Evolutionary conservation across 2,113 vertebrate genomes (phyloP).

Genomic region (Hucho hucho): DNA sequence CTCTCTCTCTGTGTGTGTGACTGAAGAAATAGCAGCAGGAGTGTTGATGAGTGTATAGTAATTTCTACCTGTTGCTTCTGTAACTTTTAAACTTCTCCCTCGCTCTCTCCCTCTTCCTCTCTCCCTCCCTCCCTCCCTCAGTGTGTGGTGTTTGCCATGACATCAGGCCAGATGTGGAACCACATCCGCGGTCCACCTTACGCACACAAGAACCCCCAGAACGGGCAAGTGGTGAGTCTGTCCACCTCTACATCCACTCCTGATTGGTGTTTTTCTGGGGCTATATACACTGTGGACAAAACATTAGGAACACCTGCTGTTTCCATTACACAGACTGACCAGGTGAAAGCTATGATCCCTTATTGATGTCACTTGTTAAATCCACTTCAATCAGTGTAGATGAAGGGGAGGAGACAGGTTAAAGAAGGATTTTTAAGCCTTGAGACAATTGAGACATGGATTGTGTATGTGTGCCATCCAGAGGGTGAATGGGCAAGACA

Average conservation of each 20-base stretch:
- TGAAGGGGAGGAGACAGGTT: too few species aligned
- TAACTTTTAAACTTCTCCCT: neutral
- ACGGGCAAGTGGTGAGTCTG: conserved; percentile 89
- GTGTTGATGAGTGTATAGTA: too few species aligned
- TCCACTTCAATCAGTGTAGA: too few species aligned
- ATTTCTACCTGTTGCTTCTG: too few species aligned
- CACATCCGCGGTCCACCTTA: conserved; percentile 97
- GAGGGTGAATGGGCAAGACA: too few species aligned
- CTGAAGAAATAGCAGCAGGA: neutral
- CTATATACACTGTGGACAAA: neutral
- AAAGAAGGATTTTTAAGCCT: too few species aligned
- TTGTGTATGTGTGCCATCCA: too few species aligned
- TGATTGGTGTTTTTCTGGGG: neutral
- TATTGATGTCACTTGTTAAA: too few species aligned
- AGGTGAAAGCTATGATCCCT: too few species aligned
- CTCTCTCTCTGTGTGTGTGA: neutral
- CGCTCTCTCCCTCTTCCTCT: neutral
- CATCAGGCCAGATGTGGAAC: conserved; percentile 99
- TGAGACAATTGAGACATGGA: too few species aligned
- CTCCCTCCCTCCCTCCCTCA: conserved; percentile 37
- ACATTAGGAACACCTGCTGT: too few species aligned
- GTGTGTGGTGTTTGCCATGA: conserved; percentile 98
- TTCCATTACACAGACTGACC: too few species aligned
- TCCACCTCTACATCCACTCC: neutral
- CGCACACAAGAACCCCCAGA: conserved; percentile 96